A percentile compares a stretch with the other conserved stretches of the same genome.
Conservation (phyloP, 2,113 vertebrate genomes). For the Bujurquina vittata region DNA sequence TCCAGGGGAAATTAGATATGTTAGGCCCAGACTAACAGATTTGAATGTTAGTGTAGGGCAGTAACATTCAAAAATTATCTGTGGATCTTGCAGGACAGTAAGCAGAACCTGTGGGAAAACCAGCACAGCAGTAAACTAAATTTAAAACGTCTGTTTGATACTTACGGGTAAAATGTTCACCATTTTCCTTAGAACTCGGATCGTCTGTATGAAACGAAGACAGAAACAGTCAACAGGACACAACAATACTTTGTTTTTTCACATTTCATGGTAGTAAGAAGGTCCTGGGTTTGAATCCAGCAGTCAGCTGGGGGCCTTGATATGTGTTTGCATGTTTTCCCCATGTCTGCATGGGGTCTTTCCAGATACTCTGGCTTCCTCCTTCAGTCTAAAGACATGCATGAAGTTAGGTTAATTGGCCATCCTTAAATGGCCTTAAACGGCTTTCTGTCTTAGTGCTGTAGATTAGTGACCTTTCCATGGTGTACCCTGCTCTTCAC, state of each 20-base stretch:
- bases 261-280: not conserved
- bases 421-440: too few relatives aligned
- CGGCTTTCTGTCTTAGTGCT: not conserved
- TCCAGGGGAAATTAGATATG: not conserved
- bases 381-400: too few relatives aligned
- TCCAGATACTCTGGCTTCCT: too few relatives aligned
- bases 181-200: slow-evolving; percentile 88
- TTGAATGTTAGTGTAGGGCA: not conserved
- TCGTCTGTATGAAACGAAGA: slow-evolving; percentile 82
- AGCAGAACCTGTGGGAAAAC: not conserved
- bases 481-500: too few relatives aligned
- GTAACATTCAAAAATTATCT: not conserved
- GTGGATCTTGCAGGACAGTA: slow-evolving; percentile 4
- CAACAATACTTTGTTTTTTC: not conserved
- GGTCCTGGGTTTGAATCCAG: not conserved
- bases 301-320: too few relatives aligned
- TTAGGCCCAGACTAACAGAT: too few relatives aligned
- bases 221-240: not conserved
- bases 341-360: too few relatives aligned
- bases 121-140: not conserved
- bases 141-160: slow-evolving; percentile 20
- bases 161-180: slow-evolving; percentile 88
- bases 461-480: not conserved
- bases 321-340: too few relatives aligned
- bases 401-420: too few relatives aligned